Base-by-base conservation (phyloP, 2,888 invertebrate species). In the Eurois occulta region DNA sequence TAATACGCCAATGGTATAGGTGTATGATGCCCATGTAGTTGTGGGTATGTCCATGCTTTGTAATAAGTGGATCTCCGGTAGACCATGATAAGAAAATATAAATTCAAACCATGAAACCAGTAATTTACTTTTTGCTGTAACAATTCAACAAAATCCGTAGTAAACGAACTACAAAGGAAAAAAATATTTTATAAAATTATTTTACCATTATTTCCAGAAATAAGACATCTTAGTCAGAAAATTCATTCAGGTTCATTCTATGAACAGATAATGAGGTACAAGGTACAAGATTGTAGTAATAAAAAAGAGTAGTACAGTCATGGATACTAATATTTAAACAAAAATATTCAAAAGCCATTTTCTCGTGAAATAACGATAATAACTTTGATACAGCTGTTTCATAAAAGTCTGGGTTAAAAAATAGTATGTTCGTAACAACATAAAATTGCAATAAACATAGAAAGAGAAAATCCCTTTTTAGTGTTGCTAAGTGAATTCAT, bases 261-360 rank as follows among this genome's bases (percentile, higher is more conserved):
- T 3, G 52, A 66, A 77, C 43, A 69, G 64, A 81, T 78, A 74
- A 73, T 71, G 62, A 71, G 35, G 62, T 74, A 62, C 35, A 67
- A 71, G 35, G 62, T 74, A 62, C 35, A 67, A 55, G 52, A 74
- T 38, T 68, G 28, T 69, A 35, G 60, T 10, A 21, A 58, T 28
- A 8, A 21, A 32, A 28, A 60, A 32, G 8, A 62, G 10, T 21
- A 62, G 8, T 32, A 35, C 10, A 35, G 60, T 35, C 21, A 21
- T 35, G 10, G 18, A 62, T 1, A 60, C 35, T 21, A 35, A 21
- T 35, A 62, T 62, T 62, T 62, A 35, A 10, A 35, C 32, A 62
- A 62, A 3, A 35, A 35, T 1, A 62, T 10, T 32, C 5, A n/a
- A 60, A 32, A 32, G 18, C 18, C 16, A 28, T 32, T 60, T 60